These are phyloP conservation scores for Nomada goodeniana DNA, from an alignment of 2,888 invertebrate genomes.

Conservation along the genomic window DNA sequence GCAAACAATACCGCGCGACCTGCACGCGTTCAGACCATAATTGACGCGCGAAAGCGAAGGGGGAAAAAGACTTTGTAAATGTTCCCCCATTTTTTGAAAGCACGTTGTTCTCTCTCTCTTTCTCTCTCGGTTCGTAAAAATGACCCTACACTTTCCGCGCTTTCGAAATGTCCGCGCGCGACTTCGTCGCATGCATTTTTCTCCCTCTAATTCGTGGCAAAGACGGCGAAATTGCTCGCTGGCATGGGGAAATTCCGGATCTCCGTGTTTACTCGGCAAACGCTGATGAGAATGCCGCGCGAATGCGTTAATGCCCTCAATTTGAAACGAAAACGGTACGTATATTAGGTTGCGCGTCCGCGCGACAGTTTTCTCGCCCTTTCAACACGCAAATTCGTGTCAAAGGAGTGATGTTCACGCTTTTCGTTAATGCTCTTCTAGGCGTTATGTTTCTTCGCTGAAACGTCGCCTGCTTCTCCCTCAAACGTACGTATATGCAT, in stretches of 20 bases:
- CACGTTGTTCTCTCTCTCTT: neutral
- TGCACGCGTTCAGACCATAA: constrained; percentile 1
- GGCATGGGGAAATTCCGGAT: neutral
- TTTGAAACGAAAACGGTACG: neutral
- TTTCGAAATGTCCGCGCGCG: constrained; percentile 10
- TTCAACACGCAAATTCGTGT: neutral
- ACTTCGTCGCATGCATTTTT: constrained; percentile 19
- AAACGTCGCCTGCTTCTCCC: neutral
- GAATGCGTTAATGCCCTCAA: no score
- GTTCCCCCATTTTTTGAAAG: constrained; percentile 9
- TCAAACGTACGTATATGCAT: neutral
- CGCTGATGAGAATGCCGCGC: neutral
- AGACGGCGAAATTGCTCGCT: constrained; percentile 7
- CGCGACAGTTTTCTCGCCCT: neutral
- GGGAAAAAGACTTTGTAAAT: neutral
- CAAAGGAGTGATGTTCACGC: neutral
- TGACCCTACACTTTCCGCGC: neutral
- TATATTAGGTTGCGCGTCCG: no score
- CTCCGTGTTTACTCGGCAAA: neutral
- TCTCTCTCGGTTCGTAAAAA: neutral
- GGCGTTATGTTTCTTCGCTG: neutral
- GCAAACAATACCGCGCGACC: neutral
- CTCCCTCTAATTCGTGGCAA: neutral
- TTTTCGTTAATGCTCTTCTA: neutral
- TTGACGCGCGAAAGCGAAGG: neutral